Conservation (phyloP, 2,113 vertebrate genomes). For the Natator depressus region DNA sequence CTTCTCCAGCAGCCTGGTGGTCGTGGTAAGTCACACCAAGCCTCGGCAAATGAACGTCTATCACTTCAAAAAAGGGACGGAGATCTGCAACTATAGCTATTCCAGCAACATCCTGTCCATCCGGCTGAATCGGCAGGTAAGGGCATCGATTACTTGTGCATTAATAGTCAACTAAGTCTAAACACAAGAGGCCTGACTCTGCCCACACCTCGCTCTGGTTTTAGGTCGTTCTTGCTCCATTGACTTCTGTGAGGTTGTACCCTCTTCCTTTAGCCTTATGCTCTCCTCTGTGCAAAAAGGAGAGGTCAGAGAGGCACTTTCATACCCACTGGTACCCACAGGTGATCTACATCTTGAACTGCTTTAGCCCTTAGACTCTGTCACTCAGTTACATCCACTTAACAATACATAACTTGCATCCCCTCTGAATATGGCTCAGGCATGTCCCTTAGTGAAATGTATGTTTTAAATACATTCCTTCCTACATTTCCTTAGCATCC, state of each 20-base stretch:
- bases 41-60: constrained; percentile 96
- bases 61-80: constrained; percentile 97
- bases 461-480: not conserved
- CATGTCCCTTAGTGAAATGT: not conserved
- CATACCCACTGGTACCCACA: not conserved
- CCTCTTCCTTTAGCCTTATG: not conserved
- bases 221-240: not conserved
- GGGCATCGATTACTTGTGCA: not conserved
- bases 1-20: constrained; percentile 97
- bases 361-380: not conserved
- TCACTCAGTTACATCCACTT: not conserved
- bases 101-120: constrained; percentile 90
- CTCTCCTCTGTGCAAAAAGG: not conserved
- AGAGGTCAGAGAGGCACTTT: not conserved
- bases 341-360: not conserved
- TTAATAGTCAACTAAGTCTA: not conserved
- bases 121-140: constrained; percentile 92
- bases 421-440: not conserved
- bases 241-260: not conserved
- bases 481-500: not conserved
- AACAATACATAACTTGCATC: not conserved
- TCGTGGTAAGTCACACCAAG: constrained; percentile 88
- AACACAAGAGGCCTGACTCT: not conserved
- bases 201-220: not conserved
- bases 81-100: constrained; percentile 98